Evolutionary conservation across 2,888 invertebrate species (phyloP).

Genomic region (Leucoma salicis): DNA sequence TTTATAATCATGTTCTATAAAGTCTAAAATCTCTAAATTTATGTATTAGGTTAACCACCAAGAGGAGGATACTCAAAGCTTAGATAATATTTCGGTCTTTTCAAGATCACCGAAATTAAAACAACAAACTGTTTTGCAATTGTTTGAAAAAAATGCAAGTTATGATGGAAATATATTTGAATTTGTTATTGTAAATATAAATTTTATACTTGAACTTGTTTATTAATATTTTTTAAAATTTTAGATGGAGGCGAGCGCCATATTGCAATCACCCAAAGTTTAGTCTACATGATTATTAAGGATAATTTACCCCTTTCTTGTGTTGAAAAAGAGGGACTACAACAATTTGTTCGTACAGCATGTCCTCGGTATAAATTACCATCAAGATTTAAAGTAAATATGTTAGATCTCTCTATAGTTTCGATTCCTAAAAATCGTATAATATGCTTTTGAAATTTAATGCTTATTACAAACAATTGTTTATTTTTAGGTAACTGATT

Average conservation of each 20-base stretch:
- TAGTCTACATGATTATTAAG: conserved; percentile 23
- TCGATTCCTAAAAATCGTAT: neutral
- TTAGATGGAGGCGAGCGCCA: conserved; percentile 25
- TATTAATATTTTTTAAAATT: conserved; percentile 21
- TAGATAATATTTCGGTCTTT: too few species aligned
- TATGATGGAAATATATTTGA: too few species aligned
- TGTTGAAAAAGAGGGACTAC: conserved; percentile 1
- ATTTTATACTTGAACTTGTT: too few species aligned
- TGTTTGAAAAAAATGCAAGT: too few species aligned
- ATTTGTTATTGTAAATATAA: too few species aligned
- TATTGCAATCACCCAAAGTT: conserved; percentile 22
- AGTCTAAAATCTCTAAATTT: too few species aligned
- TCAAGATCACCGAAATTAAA: too few species aligned
- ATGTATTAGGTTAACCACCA: too few species aligned
- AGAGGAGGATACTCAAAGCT: too few species aligned
- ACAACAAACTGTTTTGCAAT: too few species aligned
- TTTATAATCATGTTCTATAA: too few species aligned
- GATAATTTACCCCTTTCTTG: conserved; percentile 9
- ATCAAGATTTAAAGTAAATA: neutral
- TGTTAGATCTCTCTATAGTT: neutral
- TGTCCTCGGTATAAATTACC: neutral
- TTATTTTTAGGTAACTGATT: neutral
- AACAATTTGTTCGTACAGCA: neutral
- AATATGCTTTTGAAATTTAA: too few species aligned
- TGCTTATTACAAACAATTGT: neutral